Evolutionary conservation across 1,140 invertebrate species (phyloP).

Genomic region (Episyrphus balteatus): DNA sequence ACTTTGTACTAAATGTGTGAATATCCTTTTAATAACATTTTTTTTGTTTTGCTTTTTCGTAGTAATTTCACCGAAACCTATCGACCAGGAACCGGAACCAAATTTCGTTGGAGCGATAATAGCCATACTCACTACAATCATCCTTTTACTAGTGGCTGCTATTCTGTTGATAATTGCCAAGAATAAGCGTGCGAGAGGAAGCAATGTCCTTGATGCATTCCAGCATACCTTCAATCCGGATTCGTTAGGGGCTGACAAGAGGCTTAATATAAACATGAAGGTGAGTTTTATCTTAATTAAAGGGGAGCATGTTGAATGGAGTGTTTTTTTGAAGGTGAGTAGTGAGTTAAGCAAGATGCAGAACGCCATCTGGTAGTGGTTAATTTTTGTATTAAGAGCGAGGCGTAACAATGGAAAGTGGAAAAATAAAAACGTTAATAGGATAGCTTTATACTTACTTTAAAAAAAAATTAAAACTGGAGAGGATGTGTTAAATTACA

Average conservation of each 20-base stretch:
- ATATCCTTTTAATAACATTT: not conserved
- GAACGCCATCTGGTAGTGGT: too few relatives aligned
- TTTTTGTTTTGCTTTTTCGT: conserved; percentile 2
- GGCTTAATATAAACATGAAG: conserved; percentile 40
- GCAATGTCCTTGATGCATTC: conserved; percentile 37
- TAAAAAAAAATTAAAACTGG: too few relatives aligned
- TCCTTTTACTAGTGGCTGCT: conserved; percentile 53
- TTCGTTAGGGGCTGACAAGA: conserved; percentile 37
- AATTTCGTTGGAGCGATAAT: conserved; percentile 62
- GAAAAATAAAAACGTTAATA: too few relatives aligned
- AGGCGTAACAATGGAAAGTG: too few relatives aligned
- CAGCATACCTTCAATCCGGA: conserved; percentile 36
- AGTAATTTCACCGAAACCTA: conserved; percentile 34
- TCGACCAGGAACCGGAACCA: conserved; percentile 44
- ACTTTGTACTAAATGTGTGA: not conserved
- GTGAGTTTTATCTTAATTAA: conserved; percentile 19
- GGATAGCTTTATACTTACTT: too few relatives aligned
- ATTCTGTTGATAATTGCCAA: conserved; percentile 61
- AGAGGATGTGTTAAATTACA: too few relatives aligned
- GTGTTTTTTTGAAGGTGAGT: too few relatives aligned
- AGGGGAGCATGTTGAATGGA: not conserved
- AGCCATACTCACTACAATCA: conserved; percentile 62
- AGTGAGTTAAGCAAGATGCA: too few relatives aligned
- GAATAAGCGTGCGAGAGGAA: conserved; percentile 50
- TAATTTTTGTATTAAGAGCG: too few relatives aligned